A percentile compares a stretch with the other conserved stretches of the same genome.
These are phyloP conservation scores for Siniperca chuatsi DNA, from an alignment of 2,113 vertebrate genomes.

Conservation along the genomic window DNA sequence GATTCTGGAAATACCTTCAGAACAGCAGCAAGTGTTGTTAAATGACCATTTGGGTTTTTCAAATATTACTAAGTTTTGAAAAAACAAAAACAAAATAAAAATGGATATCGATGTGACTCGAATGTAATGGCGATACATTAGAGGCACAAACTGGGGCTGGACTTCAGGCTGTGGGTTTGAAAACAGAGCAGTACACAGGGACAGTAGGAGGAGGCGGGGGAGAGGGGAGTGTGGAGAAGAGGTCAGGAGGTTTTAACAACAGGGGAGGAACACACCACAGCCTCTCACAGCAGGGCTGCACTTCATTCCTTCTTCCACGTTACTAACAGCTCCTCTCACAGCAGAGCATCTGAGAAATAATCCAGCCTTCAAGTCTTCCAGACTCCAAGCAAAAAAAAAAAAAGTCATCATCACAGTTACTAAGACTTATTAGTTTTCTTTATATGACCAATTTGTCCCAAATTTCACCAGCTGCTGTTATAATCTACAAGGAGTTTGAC, in stretches of 20 bases:
- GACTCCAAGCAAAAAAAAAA: too few species aligned
- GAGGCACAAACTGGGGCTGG: not conserved
- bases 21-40: not conserved
- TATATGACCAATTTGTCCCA: too few species aligned
- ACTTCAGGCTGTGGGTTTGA: not conserved
- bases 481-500: not conserved
- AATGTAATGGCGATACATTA: not conserved
- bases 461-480: not conserved
- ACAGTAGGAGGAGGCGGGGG: not conserved
- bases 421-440: too few species aligned
- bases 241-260: constrained; percentile 15
- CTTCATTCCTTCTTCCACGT: not conserved
- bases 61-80: too few species aligned
- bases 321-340: not conserved
- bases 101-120: not conserved
- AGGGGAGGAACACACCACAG: not conserved
- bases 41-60: not conserved
- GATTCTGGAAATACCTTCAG: not conserved
- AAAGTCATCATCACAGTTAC: too few species aligned
- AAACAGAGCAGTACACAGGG: not conserved
- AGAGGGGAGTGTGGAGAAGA: not conserved
- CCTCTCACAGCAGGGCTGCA: not conserved
- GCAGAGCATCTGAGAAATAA: not conserved
- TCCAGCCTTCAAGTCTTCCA: not conserved
- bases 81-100: too few species aligned